These are phyloP conservation scores for Platycnemis pennipes DNA, from an alignment of 2,888 invertebrate species.

Conservation along the genomic window DNA sequence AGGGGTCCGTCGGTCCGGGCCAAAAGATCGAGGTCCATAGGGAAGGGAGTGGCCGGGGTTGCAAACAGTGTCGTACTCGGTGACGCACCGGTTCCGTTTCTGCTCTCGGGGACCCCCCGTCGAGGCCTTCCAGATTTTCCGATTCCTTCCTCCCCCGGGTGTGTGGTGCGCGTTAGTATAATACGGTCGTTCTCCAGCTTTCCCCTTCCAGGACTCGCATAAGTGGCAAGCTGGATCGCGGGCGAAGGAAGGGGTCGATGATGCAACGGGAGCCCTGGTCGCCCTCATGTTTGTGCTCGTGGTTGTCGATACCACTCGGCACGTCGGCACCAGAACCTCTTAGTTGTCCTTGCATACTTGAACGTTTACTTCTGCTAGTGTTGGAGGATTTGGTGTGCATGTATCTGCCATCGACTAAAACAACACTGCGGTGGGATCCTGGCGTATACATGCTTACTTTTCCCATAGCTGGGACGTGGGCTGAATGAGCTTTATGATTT, in stretches of 20 bases:
- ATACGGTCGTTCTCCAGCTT: neutral
- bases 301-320: neutral
- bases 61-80: neutral
- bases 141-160: neutral
- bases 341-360: neutral
- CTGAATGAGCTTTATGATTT: neutral
- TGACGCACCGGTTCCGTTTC: neutral
- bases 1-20: neutral
- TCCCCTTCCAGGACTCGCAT: neutral
- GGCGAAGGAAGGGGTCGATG: neutral
- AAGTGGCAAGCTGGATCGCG: neutral
- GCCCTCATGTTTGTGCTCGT: neutral
- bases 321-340: neutral
- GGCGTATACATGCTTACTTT: neutral
- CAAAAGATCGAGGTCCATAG: neutral
- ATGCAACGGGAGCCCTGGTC: neutral
- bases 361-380: neutral
- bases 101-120: neutral
- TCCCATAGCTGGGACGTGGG: neutral
- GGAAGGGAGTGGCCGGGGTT: neutral
- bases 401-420: neutral
- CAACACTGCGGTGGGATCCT: neutral
- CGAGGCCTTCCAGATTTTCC: neutral
- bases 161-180: neutral
- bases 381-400: neutral